Percentiles rank a stretch among this genome's conserved stretches.
phyloP scores from a whole-genome alignment of 2,888 invertebrate genomes.

The Pristionchus exspectatus region DNA sequence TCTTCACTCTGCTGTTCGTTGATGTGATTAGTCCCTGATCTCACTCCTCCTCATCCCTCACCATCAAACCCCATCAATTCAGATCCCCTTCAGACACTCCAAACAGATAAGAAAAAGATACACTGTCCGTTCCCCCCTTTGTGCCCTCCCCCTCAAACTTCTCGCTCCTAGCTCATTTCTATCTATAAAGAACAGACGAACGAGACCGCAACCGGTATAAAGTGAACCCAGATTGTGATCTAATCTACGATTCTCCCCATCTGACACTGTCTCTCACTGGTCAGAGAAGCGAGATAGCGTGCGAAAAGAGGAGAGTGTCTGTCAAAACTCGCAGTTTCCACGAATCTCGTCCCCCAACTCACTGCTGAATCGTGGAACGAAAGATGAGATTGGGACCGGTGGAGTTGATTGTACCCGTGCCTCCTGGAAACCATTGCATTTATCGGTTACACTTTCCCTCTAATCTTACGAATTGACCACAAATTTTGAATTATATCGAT shows the following conservation, averaged over 20 bases:
- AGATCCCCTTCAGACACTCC: conserved; percentile 12
- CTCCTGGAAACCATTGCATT: conserved; percentile 45
- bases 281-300: background rate
- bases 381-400: conserved; percentile 71
- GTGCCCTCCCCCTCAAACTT: background rate
- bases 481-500: background rate
- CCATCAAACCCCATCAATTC: background rate
- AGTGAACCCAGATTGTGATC: background rate
- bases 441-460: background rate
- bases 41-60: background rate
- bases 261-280: background rate
- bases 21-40: background rate
- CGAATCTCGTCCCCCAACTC: background rate
- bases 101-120: background rate
- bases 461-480: background rate
- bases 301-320: background rate
- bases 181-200: background rate
- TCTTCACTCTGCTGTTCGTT: background rate
- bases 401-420: conserved; percentile 72
- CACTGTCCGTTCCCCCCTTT: background rate
- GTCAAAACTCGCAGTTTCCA: background rate
- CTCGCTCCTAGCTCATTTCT: conserved; percentile 2
- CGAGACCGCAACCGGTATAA: conserved; percentile 28
- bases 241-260: background rate
- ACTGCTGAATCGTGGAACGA: conserved; percentile 64